phyloP scores from a whole-genome alignment of 2,113 vertebrate species.

The Melozone crissalis region DNA sequence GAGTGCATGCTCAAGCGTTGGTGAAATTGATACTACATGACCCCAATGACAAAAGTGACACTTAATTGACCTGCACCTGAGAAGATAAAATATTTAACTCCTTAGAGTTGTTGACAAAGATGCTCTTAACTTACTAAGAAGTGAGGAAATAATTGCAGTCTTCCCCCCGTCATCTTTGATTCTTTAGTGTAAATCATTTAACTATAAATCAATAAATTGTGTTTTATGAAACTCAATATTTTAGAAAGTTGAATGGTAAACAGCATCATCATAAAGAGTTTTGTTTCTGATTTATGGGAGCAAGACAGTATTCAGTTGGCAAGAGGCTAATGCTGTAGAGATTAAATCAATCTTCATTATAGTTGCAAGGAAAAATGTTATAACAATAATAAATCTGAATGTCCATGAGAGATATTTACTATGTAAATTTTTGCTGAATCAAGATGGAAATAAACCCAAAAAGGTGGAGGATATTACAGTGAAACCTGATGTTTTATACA shows the following conservation, averaged over 20 bases:
- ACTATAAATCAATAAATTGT: background rate
- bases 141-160: background rate
- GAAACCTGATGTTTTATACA: background rate
- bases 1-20: background rate
- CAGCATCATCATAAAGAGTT: background rate
- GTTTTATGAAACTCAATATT: background rate
- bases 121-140: background rate
- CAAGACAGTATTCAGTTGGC: background rate
- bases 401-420: background rate
- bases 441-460: background rate
- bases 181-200: background rate
- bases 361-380: conserved; percentile 1
- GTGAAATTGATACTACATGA: background rate
- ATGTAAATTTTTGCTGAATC: background rate
- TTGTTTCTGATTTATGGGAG: background rate
- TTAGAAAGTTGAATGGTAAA: background rate
- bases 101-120: background rate
- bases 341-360: conserved; percentile 38
- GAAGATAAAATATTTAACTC: background rate
- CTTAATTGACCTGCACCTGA: background rate
- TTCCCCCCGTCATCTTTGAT: background rate
- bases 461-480: background rate
- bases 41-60: background rate
- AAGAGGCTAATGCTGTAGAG: background rate
- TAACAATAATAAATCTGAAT: conserved; percentile 10